A percentile compares a stretch with the other conserved stretches of the same genome.
Evolutionary conservation across 1,140 invertebrate species (phyloP).

Genomic region (Andrena cerasifolii): DNA sequence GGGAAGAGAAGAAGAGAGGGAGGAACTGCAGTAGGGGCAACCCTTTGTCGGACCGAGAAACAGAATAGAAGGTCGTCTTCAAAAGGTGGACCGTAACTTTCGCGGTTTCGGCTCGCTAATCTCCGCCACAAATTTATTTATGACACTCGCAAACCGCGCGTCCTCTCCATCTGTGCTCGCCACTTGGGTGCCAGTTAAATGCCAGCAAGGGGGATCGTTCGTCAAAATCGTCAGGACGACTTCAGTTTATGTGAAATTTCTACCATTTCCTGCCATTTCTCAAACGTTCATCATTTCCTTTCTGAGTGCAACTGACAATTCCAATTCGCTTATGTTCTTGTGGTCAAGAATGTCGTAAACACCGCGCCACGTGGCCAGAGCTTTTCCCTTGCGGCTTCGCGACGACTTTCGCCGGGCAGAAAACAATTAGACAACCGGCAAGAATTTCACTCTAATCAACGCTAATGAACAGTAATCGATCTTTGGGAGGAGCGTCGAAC

Average conservation of each 20-base stretch:
- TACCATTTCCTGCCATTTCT: too few species aligned
- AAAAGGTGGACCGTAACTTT: slow-evolving; percentile 58
- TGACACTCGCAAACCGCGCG: slow-evolving; percentile 35
- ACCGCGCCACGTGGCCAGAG: slow-evolving; percentile 7
- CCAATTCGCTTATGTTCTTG: neutral
- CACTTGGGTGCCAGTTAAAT: slow-evolving; percentile 4
- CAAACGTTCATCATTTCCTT: too few species aligned
- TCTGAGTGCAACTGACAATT: neutral
- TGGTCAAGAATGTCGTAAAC: slow-evolving; percentile 20
- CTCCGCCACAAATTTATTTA: slow-evolving; percentile 67
- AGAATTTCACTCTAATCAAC: slow-evolving; percentile 37
- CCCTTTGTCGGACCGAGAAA: slow-evolving; percentile 49
- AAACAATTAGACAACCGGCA: slow-evolving; percentile 18
- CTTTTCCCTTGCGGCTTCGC: neutral
- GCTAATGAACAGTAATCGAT: slow-evolving; percentile 36
- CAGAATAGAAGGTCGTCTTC: slow-evolving; percentile 6
- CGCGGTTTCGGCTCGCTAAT: slow-evolving; percentile 62
- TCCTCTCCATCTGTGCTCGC: neutral
- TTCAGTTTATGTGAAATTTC: too few species aligned
- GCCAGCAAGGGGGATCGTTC: neutral
- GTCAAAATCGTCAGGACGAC: slow-evolving; percentile 14
- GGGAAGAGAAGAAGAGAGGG: neutral
- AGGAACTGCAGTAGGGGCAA: neutral
- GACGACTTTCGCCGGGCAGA: slow-evolving; percentile 11
- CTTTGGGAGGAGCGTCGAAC: neutral